Evolutionary conservation across 2,888 invertebrate genomes (phyloP).

Genomic region (Macropis europaea): DNA sequence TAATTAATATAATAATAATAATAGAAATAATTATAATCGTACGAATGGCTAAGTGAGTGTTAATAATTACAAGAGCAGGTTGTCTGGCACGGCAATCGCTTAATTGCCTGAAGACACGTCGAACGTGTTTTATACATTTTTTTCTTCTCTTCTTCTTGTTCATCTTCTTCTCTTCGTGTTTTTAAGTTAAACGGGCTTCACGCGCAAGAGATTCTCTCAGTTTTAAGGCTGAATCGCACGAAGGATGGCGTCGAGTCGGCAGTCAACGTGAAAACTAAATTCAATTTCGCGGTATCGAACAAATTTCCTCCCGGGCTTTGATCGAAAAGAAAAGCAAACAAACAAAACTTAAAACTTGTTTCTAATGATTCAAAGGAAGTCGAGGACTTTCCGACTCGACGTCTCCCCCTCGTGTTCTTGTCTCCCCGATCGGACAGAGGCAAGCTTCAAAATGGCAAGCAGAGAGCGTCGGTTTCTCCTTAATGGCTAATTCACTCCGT

Average conservation of each 20-base stretch:
- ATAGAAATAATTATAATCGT: constrained; percentile 64
- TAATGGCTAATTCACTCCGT: constrained; percentile 66
- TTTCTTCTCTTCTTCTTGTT: constrained; percentile 20
- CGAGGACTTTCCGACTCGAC: constrained; percentile 33
- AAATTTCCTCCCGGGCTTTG: neutral
- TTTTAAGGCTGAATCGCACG: constrained; percentile 60
- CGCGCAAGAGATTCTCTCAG: constrained; percentile 57
- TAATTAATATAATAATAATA: constrained; percentile 63
- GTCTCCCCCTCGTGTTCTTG: constrained; percentile 31
- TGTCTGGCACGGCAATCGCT: constrained; percentile 65
- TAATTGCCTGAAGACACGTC: constrained; percentile 56
- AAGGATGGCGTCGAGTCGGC: constrained; percentile 41
- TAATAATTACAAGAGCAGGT: constrained; percentile 75
- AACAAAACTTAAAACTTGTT: neutral
- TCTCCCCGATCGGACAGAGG: constrained; percentile 50
- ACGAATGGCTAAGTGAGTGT: constrained; percentile 71
- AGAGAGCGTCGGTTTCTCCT: constrained; percentile 67
- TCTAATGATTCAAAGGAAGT: constrained; percentile 1
- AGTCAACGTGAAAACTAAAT: neutral
- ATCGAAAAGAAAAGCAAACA: neutral
- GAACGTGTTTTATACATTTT: constrained; percentile 46
- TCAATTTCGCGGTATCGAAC: neutral
- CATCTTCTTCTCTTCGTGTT: neutral
- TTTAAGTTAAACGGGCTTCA: constrained; percentile 31
- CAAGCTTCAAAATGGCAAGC: constrained; percentile 74